These are phyloP conservation scores for Lutjanus erythropterus DNA, from an alignment of 2,113 vertebrate genomes.

Conservation along the genomic window DNA sequence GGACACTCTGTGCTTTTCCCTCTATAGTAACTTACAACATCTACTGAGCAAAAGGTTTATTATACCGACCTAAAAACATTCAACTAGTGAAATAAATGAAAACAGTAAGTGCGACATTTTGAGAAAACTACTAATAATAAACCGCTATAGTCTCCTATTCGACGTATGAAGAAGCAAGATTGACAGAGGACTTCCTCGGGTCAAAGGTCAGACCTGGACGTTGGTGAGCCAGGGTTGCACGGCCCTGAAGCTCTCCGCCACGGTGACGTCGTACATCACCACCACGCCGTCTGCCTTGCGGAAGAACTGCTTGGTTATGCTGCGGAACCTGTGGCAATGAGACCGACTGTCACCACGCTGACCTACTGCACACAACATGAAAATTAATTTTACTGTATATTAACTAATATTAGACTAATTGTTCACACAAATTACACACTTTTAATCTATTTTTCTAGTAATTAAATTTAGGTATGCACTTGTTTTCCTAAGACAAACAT, in stretches of 20 bases:
- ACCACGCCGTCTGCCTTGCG: slow-evolving; percentile 93
- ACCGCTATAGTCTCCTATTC: background rate
- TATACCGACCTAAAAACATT: background rate
- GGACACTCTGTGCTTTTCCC: background rate
- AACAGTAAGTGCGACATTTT: too few relatives aligned
- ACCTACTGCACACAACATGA: background rate
- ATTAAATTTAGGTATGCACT: background rate
- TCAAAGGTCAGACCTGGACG: slow-evolving; percentile 86
- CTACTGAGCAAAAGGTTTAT: background rate
- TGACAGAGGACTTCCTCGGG: background rate
- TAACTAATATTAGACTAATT: too few relatives aligned
- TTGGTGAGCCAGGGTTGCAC: slow-evolving; percentile 90
- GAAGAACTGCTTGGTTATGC: slow-evolving; percentile 97
- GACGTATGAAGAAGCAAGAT: background rate
- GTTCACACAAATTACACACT: background rate
- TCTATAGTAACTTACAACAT: background rate
- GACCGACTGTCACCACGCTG: background rate
- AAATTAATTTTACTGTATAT: too few relatives aligned
- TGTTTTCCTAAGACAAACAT: too few relatives aligned
- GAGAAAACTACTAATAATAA: too few relatives aligned
- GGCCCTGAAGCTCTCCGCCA: slow-evolving; percentile 87
- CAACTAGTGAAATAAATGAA: too few relatives aligned
- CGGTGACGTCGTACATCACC: slow-evolving; percentile 93
- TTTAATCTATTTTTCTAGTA: background rate
- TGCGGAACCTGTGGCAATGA: slow-evolving; percentile 86